These are phyloP conservation scores for Sinelater perroti DNA, from an alignment of 2,888 invertebrate species.

Conservation along the genomic window DNA sequence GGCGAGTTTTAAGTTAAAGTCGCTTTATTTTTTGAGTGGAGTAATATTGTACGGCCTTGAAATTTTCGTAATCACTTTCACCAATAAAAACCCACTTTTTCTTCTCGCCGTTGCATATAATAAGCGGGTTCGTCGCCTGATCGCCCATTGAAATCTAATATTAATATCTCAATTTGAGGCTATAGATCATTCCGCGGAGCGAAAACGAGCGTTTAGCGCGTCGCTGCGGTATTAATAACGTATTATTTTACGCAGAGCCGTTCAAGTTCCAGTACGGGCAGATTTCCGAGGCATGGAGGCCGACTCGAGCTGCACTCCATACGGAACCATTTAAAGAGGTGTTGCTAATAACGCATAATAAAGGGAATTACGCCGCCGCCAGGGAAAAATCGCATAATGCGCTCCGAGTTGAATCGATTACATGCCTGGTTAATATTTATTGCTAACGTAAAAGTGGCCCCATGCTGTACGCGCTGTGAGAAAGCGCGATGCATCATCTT, in stretches of 20 bases:
- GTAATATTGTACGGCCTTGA: too few relatives aligned
- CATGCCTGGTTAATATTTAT: constrained; percentile 25
- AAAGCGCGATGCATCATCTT: constrained; percentile 11
- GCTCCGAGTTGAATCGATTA: constrained; percentile 22
- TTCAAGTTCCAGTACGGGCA: constrained; percentile 20
- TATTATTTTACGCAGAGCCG: constrained; percentile 22
- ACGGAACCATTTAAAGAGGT: constrained; percentile 26
- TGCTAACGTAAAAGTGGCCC: constrained; percentile 16
- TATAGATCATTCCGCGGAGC: neutral
- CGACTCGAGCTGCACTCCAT: constrained; percentile 14
- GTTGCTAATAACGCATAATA: constrained; percentile 24
- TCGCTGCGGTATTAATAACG: constrained; percentile 16
- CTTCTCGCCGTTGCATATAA: too few relatives aligned
- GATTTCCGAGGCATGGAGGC: constrained; percentile 22
- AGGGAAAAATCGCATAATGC: constrained; percentile 14
- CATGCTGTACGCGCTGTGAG: constrained; percentile 8
- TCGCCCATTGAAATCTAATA: constrained; percentile 12
- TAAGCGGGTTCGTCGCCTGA: constrained; percentile 8
- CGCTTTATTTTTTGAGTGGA: too few relatives aligned
- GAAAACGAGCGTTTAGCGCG: constrained; percentile 4
- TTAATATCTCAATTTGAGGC: constrained; percentile 19
- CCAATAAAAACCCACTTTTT: too few relatives aligned
- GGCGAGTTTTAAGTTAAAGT: too few relatives aligned
- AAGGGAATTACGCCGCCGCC: constrained; percentile 14
- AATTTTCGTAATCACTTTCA: too few relatives aligned